These are phyloP conservation scores for Chloroceryle aenea DNA, from an alignment of 2,113 vertebrate genomes.

Conservation along the genomic window DNA sequence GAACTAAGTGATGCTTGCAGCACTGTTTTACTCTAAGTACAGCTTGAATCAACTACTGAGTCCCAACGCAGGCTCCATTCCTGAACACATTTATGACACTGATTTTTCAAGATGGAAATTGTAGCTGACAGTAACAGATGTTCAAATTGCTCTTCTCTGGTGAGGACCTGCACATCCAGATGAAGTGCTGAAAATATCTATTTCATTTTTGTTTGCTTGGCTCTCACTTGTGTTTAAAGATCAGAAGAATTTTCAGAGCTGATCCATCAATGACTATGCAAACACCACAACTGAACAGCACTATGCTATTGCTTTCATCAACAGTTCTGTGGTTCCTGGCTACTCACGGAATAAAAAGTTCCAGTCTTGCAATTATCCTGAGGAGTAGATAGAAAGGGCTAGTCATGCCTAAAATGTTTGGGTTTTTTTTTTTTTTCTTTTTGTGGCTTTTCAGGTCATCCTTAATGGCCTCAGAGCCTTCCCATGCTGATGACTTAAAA, in stretches of 20 bases:
- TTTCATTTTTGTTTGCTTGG: background rate
- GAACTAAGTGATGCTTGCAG: background rate
- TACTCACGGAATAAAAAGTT: background rate
- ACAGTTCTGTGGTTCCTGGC: background rate
- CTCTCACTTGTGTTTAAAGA: background rate
- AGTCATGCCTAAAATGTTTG: background rate
- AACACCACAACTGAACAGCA: background rate
- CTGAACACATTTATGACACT: background rate
- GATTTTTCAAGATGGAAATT: background rate
- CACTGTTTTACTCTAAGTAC: conserved; percentile 8
- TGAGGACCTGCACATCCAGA: background rate
- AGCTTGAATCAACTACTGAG: background rate
- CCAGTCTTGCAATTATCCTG: background rate
- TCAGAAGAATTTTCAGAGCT: background rate
- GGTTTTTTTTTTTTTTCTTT: background rate
- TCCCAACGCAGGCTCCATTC: background rate
- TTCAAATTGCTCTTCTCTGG: background rate
- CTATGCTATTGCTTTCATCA: background rate
- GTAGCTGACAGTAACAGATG: background rate
- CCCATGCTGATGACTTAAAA: background rate
- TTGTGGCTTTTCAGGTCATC: background rate
- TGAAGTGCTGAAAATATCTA: background rate
- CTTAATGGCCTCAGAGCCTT: background rate
- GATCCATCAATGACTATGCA: background rate
- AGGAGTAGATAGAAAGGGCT: background rate